A percentile compares a stretch with the other conserved stretches of the same genome.
Evolutionary conservation across 2,888 invertebrate genomes (phyloP).

Genomic region (Andrena praecox): DNA sequence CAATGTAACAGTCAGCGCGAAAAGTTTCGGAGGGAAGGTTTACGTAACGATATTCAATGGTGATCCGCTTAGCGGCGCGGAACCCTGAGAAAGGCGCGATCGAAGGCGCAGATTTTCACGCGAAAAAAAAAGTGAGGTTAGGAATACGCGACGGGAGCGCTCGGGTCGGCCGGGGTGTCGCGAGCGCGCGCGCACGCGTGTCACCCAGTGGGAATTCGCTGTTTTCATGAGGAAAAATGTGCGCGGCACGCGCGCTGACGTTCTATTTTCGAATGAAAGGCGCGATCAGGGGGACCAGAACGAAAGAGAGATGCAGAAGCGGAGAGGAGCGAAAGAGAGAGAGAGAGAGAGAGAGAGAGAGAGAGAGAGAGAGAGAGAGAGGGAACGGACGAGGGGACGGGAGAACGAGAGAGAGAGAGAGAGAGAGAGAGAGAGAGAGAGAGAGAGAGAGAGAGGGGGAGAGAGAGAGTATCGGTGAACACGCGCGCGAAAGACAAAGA

Average conservation of each 20-base stretch:
- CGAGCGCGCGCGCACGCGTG: conserved; percentile 58
- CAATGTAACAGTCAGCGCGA: no score
- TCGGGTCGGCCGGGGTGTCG: conserved; percentile 33
- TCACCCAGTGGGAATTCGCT: conserved; percentile 74
- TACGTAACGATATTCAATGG: no score
- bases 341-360: neutral
- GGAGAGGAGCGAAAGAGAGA: conserved; percentile 35
- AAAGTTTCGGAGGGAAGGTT: no score
- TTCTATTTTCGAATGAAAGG: conserved; percentile 82
- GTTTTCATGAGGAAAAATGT: conserved; percentile 81
- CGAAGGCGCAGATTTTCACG: conserved; percentile 30
- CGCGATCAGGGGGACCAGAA: conserved; percentile 73
- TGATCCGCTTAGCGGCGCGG: no score
- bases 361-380: conserved; percentile 1
- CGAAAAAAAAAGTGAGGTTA: conserved; percentile 60
- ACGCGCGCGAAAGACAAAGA: conserved; percentile 49
- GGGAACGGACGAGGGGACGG: neutral
- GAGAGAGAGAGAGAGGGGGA: conserved; percentile 21
- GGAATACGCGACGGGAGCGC: conserved; percentile 39
- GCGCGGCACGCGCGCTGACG: conserved; percentile 78
- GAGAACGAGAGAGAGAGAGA: conserved; percentile 14
- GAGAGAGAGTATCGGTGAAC: conserved; percentile 22
- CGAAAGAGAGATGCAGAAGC: conserved; percentile 40
- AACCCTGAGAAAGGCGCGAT: neutral
- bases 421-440: no score